Base-by-base conservation (phyloP, 2,888 invertebrate species). In the Gari tellinella region DNA sequence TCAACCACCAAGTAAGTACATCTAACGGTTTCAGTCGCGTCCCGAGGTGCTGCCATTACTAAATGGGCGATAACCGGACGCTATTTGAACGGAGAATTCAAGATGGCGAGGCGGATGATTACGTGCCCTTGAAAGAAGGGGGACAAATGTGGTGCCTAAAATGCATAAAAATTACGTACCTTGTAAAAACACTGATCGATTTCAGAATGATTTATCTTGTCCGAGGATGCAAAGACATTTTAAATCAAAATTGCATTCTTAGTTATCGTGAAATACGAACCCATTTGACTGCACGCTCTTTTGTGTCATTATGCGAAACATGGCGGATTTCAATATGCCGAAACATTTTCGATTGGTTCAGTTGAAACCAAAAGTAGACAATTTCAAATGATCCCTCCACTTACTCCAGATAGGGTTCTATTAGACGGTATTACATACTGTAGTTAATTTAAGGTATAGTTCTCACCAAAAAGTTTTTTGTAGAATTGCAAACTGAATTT, bases 61-160 rank as follows among this genome's bases (percentile, higher is more conserved):
- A 63, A 62, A 75, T 75, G 75, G 75, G 75, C 75, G 75, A 75
- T 75, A 75, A 75, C 75, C 65, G 61, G 63, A 61, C 57, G 38
- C 38, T 21, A 52, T 51, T 63, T 63, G 61, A 57, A 62, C 58
- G 57, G 67, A 52, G 52, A 56, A 48, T 64, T 46, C 63, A 68
- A 73, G 55, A 78, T 70, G 68, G 65, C 70, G 73, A 60, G 37
- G 41, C 21, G 56, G 49, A 57, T 74, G 69, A 72, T 79, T 79
- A 79, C 79, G 72, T 80, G 80, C 80, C 80, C 80, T 80, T 80
- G 80, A 80, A 69, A 63, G 53, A 80, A 80, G 80, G 80, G 80
- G 76, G 80, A 80, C 80, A 80, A 80, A 63, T 56, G 62, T 52
- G 70, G 79, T 66, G 57, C 74, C 68, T 51, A 64, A 70, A 79